Conservation (phyloP, 2,888 invertebrate genomes). For the Ectemnius continuus region DNA sequence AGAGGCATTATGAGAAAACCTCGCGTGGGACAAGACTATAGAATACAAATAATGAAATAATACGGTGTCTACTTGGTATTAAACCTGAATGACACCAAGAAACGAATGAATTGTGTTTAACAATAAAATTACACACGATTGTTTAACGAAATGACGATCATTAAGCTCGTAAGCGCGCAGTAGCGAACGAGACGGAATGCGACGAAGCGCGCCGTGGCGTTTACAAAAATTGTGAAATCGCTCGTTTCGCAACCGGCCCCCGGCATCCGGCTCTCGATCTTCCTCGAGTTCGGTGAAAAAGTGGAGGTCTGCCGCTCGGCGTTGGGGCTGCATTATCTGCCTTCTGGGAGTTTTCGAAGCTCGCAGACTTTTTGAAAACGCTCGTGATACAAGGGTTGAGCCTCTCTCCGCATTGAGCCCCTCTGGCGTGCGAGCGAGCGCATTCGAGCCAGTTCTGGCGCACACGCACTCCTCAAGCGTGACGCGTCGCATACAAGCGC, state of each 20-base stretch:
- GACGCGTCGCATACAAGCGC: conserved; percentile 36
- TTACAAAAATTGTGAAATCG: conserved; percentile 50
- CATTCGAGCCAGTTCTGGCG: conserved; percentile 42
- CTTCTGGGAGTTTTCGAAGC: conserved; percentile 34
- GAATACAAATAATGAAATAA: conserved; percentile 1
- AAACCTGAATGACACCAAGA: no score
- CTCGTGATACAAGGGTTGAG: conserved; percentile 42
- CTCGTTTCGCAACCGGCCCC: conserved; percentile 43
- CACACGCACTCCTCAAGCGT: conserved; percentile 31
- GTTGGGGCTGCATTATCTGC: neutral
- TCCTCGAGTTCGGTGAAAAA: conserved; percentile 24
- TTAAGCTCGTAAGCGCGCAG: conserved; percentile 39
- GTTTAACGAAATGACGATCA: conserved; percentile 20
- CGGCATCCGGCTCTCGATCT: conserved; percentile 35
- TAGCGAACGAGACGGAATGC: conserved; percentile 4
- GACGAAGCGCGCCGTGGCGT: conserved; percentile 26
- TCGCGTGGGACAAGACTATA: no score
- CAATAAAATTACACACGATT: neutral
- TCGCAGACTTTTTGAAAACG: conserved; percentile 44
- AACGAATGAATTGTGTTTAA: no score
- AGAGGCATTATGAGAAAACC: no score
- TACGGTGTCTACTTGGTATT: no score
- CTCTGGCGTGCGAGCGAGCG: conserved; percentile 27
- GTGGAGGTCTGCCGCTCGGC: conserved; percentile 2
- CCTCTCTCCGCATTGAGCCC: conserved; percentile 23